Percentiles rank a stretch among this genome's conserved stretches.
These are phyloP conservation scores for Kuschelorhynchus macadamiae DNA, from an alignment of 2,888 invertebrate genomes.

Conservation along the genomic window DNA sequence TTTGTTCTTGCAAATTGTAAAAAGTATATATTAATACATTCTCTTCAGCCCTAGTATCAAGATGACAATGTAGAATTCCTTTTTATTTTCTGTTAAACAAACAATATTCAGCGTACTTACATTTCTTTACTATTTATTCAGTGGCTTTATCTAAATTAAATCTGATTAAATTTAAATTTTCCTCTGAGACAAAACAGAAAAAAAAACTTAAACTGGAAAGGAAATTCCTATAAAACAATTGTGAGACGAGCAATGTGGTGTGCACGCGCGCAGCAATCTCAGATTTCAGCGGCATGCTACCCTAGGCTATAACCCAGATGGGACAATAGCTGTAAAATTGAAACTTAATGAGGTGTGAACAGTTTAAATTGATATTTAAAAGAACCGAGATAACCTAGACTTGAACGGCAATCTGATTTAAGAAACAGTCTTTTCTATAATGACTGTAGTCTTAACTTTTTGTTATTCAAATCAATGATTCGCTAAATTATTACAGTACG, in stretches of 20 bases:
- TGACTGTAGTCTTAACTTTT: slow-evolving; percentile 63
- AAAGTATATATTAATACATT: no score
- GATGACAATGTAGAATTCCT: no score
- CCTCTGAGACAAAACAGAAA: slow-evolving; percentile 18
- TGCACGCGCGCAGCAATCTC: slow-evolving; percentile 56
- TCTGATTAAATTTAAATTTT: slow-evolving; percentile 35
- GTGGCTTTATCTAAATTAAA: slow-evolving; percentile 20
- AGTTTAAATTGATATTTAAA: slow-evolving; percentile 71
- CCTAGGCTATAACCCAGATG: slow-evolving; percentile 69
- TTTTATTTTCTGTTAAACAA: no score
- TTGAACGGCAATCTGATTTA: slow-evolving; percentile 69
- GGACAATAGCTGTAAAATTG: slow-evolving; percentile 71
- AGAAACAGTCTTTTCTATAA: slow-evolving; percentile 68
- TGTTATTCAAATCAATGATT: slow-evolving; percentile 68
- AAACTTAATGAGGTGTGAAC: slow-evolving; percentile 70
- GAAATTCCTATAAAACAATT: slow-evolving; percentile 48
- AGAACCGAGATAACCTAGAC: slow-evolving; percentile 69
- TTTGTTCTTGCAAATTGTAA: no score
- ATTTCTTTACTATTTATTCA: background rate
- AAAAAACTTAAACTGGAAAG: slow-evolving; percentile 27
- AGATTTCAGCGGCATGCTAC: slow-evolving; percentile 67
- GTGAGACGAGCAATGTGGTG: slow-evolving; percentile 44
- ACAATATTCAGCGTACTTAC: no score
- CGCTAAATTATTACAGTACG: slow-evolving; percentile 63
- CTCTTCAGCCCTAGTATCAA: no score